phyloP scores from a whole-genome alignment of 2,113 vertebrate species.

The Telmatochromis sp. region DNA sequence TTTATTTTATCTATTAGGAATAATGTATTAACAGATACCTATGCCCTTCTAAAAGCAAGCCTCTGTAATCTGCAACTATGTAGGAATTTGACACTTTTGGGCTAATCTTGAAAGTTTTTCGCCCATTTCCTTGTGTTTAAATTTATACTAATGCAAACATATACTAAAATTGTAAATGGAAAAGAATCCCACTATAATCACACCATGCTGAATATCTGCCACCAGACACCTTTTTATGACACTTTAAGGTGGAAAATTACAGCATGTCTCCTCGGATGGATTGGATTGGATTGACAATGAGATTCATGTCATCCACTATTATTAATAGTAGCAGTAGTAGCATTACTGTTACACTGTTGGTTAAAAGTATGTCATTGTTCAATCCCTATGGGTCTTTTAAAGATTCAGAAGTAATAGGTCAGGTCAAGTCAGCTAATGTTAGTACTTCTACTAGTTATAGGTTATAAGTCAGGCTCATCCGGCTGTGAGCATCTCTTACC shows the following conservation, averaged over 20 bases:
- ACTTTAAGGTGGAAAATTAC: not conserved
- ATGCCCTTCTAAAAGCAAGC: not conserved
- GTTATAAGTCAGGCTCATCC: not conserved
- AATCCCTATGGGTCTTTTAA: not conserved
- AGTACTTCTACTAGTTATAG: not conserved
- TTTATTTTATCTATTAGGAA: not conserved
- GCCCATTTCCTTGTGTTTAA: rapidly evolving
- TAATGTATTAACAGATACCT: not conserved
- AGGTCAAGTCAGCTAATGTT: not conserved
- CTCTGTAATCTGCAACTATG: not conserved
- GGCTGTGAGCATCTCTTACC: not conserved
- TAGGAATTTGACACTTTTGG: not conserved
- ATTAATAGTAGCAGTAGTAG: not conserved
- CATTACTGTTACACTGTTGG: not conserved
- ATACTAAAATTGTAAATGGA: not conserved
- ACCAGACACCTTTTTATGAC: not conserved
- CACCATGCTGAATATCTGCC: not conserved
- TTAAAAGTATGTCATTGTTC: not conserved
- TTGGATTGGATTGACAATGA: not conserved
- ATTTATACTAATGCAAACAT: not conserved
- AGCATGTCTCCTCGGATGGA: not conserved
- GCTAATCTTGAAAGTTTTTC: not conserved
- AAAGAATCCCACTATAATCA: not conserved
- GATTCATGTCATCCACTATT: not conserved
- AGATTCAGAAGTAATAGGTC: not conserved